Evolutionary conservation across 2,113 vertebrate genomes (phyloP), one percentile per base, ranked within the genome.

Genomic region (Cynoglossus semilaevis): DNA sequence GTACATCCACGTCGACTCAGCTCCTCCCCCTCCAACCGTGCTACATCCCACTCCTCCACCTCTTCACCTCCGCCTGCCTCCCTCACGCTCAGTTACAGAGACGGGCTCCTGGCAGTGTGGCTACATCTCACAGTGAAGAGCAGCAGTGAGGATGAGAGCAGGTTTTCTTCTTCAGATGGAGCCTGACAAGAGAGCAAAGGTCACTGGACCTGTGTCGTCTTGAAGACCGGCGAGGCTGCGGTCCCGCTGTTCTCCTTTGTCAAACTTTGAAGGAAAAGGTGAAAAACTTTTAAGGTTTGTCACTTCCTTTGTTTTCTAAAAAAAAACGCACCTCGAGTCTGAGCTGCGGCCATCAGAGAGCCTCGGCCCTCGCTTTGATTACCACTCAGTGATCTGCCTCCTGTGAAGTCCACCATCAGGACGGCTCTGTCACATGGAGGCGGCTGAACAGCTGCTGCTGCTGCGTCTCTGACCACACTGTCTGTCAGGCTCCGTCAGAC

Each of bases 31-130:
- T n/a, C 37, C 51, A 52, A 42, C 14, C 36, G 58, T 7, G 49
- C 64, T 51, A 47, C 72, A 58, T 68, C 72, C 79, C 49, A 46
- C 70, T 77, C 73, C 70, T 52, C 69, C 74, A 63, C 67, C 35
- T 17, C 50, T 16, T 74, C 74, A 58, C 71, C 69, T 66, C 76
- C 61, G 62, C 72, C 77, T 59, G 47, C 70, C 63, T 77, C 56
- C 67, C 22, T 29, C 22, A 2, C 22, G 70, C 70, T 79, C 81
- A 44, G 70, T 73, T 60, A 51, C 78, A 76, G 74, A 74, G 78
- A 45, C 59, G 85, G 64, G 64, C 78, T 77, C 76, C 52, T 45
- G 45, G 69, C 75, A 78, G 79, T 72, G 68, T 74, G 82, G 82
- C 63, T 7, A 75, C 47, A 12, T 56, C 11, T 41, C 22, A 6